Percentiles rank a stretch among this genome's conserved stretches.
These are phyloP conservation scores for Cavia aperea DNA, from an alignment of 2,113 vertebrate genomes.

Conservation along the genomic window DNA sequence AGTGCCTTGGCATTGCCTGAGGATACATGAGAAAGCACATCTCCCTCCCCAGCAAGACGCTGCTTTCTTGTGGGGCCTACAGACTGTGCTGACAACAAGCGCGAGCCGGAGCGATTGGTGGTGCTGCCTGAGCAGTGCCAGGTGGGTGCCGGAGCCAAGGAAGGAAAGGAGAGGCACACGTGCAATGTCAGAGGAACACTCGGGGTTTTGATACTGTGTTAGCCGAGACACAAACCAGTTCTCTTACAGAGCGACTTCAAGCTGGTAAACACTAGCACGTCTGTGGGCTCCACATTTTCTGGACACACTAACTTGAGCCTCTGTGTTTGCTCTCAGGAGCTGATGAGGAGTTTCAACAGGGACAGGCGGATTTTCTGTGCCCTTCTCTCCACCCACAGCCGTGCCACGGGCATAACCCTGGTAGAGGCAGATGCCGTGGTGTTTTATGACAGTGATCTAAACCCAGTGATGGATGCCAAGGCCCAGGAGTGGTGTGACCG, in stretches of 20 bases:
- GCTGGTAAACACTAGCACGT: accelerated
- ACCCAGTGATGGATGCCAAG: slow-evolving; percentile 83
- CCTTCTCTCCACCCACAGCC: slow-evolving; percentile 85
- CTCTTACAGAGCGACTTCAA: accelerated
- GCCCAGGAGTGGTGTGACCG: slow-evolving; percentile 86
- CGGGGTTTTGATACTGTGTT: background rate
- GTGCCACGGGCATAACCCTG: slow-evolving; percentile 79
- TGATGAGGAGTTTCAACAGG: slow-evolving; percentile 84
- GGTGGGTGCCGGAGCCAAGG: background rate
- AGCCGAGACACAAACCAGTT: background rate
- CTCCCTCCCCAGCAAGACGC: slow-evolving; percentile 73
- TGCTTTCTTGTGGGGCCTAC: slow-evolving; percentile 73
- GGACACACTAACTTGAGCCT: background rate
- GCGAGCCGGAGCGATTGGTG: accelerated
- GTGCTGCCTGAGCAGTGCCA: accelerated
- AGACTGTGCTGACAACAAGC: slow-evolving; percentile 73
- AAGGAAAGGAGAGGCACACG: background rate
- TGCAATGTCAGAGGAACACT: background rate
- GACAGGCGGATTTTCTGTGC: slow-evolving; percentile 83
- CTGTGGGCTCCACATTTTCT: accelerated
- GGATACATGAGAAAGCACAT: slow-evolving; percentile 75
- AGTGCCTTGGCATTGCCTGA: slow-evolving; percentile 80
- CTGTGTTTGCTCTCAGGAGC: slow-evolving; percentile 73
- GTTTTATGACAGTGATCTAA: slow-evolving; percentile 84
- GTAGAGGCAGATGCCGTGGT: slow-evolving; percentile 83